Evolutionary conservation across 1,140 invertebrate species (phyloP).

Genomic region (Gonioctena quinquepunctata): DNA sequence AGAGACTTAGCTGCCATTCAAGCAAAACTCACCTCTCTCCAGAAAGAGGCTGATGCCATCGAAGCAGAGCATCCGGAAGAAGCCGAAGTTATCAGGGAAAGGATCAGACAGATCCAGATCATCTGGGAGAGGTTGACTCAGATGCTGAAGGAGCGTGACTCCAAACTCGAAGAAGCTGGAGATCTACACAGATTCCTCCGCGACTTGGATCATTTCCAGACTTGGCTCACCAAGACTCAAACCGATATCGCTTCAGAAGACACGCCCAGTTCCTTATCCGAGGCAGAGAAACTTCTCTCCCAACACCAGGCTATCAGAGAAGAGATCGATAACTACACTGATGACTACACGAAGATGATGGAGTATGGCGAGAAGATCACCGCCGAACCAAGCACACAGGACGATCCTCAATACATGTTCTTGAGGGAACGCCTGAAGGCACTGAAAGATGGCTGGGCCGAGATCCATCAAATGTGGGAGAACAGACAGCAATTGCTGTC

Average conservation of each 20-base stretch:
- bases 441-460: slow-evolving; percentile 97
- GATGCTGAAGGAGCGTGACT: slow-evolving; percentile 96
- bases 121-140: slow-evolving; percentile 97
- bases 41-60: slow-evolving; percentile 89
- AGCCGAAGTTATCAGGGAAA: slow-evolving; percentile 87
- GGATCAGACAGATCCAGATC: slow-evolving; percentile 83
- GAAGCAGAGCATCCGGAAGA: slow-evolving; percentile 95
- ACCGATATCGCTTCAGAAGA: slow-evolving; percentile 98
- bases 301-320: slow-evolving; percentile 97
- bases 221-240: slow-evolving; percentile 98
- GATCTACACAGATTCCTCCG: slow-evolving; percentile 97
- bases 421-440: slow-evolving; percentile 94
- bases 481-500: slow-evolving; percentile 93
- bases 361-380: slow-evolving; percentile 96
- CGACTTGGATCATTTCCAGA: slow-evolving; percentile 96
- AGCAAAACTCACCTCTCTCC: slow-evolving; percentile 91
- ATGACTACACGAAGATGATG: slow-evolving; percentile 99
- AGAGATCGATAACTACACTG: slow-evolving; percentile 98
- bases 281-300: slow-evolving; percentile 94
- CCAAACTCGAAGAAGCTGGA: slow-evolving; percentile 97
- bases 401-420: slow-evolving; percentile 99
- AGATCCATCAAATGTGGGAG: slow-evolving; percentile 99
- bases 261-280: slow-evolving; percentile 91
- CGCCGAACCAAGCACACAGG: slow-evolving; percentile 71
- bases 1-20: slow-evolving; percentile 97